Percentiles rank a stretch among this genome's conserved stretches.
phyloP scores from a whole-genome alignment of 2,888 invertebrate genomes.

The Drosophila stalkeri region DNA sequence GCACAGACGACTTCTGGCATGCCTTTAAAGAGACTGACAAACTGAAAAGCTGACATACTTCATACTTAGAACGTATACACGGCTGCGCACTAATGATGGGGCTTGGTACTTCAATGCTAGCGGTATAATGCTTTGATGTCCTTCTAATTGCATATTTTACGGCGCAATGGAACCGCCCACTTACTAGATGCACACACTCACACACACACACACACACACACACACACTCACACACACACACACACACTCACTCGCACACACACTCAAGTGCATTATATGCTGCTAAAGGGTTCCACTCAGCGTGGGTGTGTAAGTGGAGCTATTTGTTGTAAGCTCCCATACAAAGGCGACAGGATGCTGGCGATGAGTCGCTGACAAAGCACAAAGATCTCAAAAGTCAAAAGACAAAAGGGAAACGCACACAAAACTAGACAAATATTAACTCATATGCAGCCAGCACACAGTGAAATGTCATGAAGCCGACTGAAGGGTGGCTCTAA shows the following conservation, averaged over 20 bases:
- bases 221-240: conserved; percentile 14
- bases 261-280: conserved; percentile 53
- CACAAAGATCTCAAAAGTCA: conserved; percentile 55
- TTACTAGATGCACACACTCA: conserved; percentile 22
- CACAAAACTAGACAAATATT: conserved; percentile 76
- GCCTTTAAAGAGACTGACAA: conserved; percentile 37
- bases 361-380: conserved; percentile 25
- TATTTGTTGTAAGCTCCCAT: conserved; percentile 62
- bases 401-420: conserved; percentile 69
- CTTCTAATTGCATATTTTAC: conserved; percentile 80
- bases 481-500: background rate
- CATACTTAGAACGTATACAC: conserved; percentile 24
- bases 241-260: conserved; percentile 9
- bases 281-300: conserved; percentile 61
- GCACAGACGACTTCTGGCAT: conserved; percentile 28
- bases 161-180: conserved; percentile 66
- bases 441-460: conserved; percentile 58
- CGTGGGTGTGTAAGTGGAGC: conserved; percentile 65
- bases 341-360: conserved; percentile 49
- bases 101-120: conserved; percentile 38
- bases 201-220: conserved; percentile 19
- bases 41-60: conserved; percentile 35
- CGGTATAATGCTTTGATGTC: conserved; percentile 71
- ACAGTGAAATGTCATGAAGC: conserved; percentile 15
- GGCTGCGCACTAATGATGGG: conserved; percentile 56